Conservation (phyloP, 2,888 invertebrate species). For the Harpagoxenus sublaevis region DNA sequence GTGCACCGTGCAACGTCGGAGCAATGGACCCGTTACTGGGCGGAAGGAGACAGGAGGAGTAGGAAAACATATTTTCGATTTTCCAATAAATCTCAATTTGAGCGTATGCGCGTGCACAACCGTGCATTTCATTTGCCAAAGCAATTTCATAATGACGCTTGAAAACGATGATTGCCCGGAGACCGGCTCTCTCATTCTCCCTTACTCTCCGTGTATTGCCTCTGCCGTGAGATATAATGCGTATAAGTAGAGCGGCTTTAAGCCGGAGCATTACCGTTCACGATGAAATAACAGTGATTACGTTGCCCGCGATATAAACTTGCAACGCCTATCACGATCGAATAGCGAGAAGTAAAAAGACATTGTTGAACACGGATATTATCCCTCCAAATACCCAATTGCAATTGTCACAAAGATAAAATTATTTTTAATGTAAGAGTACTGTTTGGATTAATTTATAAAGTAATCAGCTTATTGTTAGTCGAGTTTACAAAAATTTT, state of each 20-base stretch:
- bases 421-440: not conserved
- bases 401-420: conserved; percentile 10
- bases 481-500: not conserved
- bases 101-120: conserved; percentile 67
- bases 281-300: conserved; percentile 85
- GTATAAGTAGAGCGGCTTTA: conserved; percentile 83
- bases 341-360: conserved; percentile 74
- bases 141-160: conserved; percentile 83
- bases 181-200: conserved; percentile 59
- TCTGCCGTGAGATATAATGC: conserved; percentile 79
- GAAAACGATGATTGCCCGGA: conserved; percentile 82
- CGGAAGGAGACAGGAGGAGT: not conserved
- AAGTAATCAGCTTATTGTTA: not conserved
- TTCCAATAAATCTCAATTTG: conserved; percentile 84
- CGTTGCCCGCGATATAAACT: conserved; percentile 74
- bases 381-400: conserved; percentile 18
- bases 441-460: not conserved
- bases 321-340: conserved; percentile 73
- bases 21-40: not conserved
- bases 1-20: not conserved
- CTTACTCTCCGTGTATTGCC: conserved; percentile 66
- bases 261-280: conserved; percentile 83
- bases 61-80: conserved; percentile 74
- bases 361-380: conserved; percentile 27
- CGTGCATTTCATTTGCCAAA: conserved; percentile 82